Evolutionary conservation across 2,888 invertebrate genomes (phyloP).

Genomic region (Sarcophaga carnaria): DNA sequence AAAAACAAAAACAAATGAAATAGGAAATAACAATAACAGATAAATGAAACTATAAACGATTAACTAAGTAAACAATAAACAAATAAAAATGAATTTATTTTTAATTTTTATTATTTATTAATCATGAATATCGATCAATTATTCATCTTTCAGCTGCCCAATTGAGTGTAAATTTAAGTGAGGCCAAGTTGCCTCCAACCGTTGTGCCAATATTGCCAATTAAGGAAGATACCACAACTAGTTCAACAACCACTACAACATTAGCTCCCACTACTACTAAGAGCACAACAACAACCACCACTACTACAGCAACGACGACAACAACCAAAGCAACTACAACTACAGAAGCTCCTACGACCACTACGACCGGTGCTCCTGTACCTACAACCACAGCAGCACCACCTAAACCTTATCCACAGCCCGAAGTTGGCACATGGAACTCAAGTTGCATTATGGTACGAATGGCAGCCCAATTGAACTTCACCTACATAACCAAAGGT

Average conservation of each 20-base stretch:
- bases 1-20: constrained; percentile 4
- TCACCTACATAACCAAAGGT: constrained; percentile 82
- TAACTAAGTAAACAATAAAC: background rate
- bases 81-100: too few species aligned
- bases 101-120: too few species aligned
- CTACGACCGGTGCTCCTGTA: constrained; percentile 75
- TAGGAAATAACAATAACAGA: background rate
- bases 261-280: constrained; percentile 52
- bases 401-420: constrained; percentile 79
- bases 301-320: constrained; percentile 75
- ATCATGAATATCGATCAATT: too few species aligned
- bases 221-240: constrained; percentile 47
- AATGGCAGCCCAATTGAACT: constrained; percentile 86
- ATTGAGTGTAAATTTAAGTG: constrained; percentile 64
- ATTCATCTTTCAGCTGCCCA: constrained; percentile 62
- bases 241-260: constrained; percentile 53
- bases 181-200: constrained; percentile 59
- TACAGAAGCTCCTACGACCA: constrained; percentile 77
- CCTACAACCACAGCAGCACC: constrained; percentile 77
- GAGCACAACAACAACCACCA: constrained; percentile 60
- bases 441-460: constrained; percentile 86
- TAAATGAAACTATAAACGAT: constrained; percentile 6
- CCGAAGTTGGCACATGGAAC: constrained; percentile 83
- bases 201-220: constrained; percentile 39
- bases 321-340: constrained; percentile 80